A percentile compares a stretch with the other conserved stretches of the same genome.
Conservation (phyloP, 2,113 vertebrate species). For the Redunca redunca region DNA sequence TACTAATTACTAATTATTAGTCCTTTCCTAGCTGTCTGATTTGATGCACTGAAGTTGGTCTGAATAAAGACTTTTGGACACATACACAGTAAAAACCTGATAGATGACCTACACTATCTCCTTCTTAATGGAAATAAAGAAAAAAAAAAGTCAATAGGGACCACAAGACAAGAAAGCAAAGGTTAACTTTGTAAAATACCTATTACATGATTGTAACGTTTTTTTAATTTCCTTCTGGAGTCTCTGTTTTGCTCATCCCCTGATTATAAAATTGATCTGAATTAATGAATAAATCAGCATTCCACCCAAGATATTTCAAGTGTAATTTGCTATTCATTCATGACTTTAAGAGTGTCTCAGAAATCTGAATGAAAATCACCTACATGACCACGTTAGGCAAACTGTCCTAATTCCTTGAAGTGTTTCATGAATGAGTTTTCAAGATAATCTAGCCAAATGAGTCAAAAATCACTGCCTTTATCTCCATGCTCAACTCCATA, state of each 20-base stretch:
- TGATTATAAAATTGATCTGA: not conserved
- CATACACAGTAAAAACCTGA: not conserved
- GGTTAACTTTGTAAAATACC: not conserved
- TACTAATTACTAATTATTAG: not conserved
- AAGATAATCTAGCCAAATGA: constrained; percentile 15
- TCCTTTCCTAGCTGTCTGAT: not conserved
- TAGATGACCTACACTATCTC: not conserved
- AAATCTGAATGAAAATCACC: not conserved
- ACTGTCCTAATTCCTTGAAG: not conserved
- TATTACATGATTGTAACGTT: not conserved
- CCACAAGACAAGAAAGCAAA: not conserved
- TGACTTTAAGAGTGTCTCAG: not conserved
- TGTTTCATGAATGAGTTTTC: constrained; percentile 5
- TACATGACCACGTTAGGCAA: not conserved
- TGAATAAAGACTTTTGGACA: not conserved
- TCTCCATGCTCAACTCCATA: not conserved
- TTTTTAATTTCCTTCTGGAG: not conserved
- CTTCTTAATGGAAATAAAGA: not conserved
- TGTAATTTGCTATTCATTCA: not conserved
- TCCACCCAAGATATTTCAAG: not conserved
- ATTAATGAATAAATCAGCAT: not conserved
- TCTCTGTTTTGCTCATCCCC: not conserved
- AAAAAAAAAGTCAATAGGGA: not conserved
- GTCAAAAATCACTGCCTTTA: not conserved
- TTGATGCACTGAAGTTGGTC: not conserved